Base-by-base conservation (phyloP, 2,888 invertebrate species). In the Caenorhabditis sp. region DNA sequence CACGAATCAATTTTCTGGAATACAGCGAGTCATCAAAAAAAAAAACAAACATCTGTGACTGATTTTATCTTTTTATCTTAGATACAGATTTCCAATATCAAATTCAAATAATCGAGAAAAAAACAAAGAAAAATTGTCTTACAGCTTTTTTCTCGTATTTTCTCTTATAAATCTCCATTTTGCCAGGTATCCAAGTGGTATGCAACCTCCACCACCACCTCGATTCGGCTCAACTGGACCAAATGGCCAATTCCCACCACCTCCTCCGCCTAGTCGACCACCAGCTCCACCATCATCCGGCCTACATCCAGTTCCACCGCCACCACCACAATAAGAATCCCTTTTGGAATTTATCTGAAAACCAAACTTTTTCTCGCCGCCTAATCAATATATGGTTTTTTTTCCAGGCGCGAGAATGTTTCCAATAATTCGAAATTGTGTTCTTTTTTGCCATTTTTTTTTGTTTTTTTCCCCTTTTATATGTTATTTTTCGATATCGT, bases 211-310 rank as follows among this genome's bases (percentile, higher is more conserved):
- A 54, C 77, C 73, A 26, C 76, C 70, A 27, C 73, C 73, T 5
- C 65, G 75, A 5, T 70, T 57, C 56, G 68, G 72, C 25, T 70
- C 72, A 31, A 54, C 67, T n/a, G 70, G 70, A 43, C 73, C 73
- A 8, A 65, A 75, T 62, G 49, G 56, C 52, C 67, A 63, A 36
- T 54, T 61, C 17, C 63, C 63, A 14, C 62, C 69, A 23, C 76
- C 77, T 20, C 76, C 73, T 17, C 65, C 71, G 25, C 71, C 73
- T 49, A 66, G 63, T 59, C 72, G 71, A 49, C 74, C 79, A 23
- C 72, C 71, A 59, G 65, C 67, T 49, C 82, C 82, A 31, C 79
- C 82, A 5, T 72, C 74, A 59, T 78, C 80, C 14, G 77, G 78
- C 10, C 78, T 79, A 59, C 79, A 77, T 53, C 78, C 75, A 60